Conservation (phyloP, 2,113 vertebrate genomes). For the Cochlearius cochlearius region DNA sequence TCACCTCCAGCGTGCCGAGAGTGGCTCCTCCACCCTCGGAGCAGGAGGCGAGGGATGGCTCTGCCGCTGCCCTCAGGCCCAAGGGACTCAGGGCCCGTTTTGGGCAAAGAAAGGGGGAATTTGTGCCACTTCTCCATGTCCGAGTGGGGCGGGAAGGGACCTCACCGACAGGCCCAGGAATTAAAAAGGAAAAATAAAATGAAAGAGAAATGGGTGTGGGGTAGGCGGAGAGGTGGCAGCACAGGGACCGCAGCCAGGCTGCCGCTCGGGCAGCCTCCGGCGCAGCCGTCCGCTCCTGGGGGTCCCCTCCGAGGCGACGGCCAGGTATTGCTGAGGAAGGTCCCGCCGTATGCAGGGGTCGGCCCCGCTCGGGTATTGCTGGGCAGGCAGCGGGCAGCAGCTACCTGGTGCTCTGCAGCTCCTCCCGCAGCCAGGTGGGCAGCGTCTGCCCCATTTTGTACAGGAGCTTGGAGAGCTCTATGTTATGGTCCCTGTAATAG, state of each 20-base stretch:
- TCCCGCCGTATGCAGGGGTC: background rate
- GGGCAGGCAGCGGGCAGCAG: slow-evolving; percentile 9
- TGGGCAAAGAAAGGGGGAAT: background rate
- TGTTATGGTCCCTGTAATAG: slow-evolving; percentile 94
- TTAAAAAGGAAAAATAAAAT: background rate
- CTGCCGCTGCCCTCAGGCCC: background rate
- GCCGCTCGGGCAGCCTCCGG: background rate
- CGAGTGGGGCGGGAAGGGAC: background rate
- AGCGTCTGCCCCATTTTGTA: slow-evolving; percentile 94
- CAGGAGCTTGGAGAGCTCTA: slow-evolving; percentile 95
- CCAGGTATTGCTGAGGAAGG: slow-evolving; percentile 65
- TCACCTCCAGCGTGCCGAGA: background rate
- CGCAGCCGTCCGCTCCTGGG: background rate
- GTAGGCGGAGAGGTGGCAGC: background rate
- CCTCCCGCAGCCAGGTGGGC: slow-evolving; percentile 94
- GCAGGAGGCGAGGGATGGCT: background rate
- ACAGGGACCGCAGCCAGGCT: background rate
- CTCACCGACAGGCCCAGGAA: background rate
- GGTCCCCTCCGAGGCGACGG: background rate
- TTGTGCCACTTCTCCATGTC: background rate
- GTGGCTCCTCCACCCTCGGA: background rate
- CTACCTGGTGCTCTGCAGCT: slow-evolving; percentile 97
- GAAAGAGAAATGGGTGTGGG: background rate
- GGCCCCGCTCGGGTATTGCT: background rate
- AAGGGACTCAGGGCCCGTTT: background rate